These are phyloP conservation scores for Troides helena DNA, from an alignment of 2,888 invertebrate genomes.

Conservation along the genomic window DNA sequence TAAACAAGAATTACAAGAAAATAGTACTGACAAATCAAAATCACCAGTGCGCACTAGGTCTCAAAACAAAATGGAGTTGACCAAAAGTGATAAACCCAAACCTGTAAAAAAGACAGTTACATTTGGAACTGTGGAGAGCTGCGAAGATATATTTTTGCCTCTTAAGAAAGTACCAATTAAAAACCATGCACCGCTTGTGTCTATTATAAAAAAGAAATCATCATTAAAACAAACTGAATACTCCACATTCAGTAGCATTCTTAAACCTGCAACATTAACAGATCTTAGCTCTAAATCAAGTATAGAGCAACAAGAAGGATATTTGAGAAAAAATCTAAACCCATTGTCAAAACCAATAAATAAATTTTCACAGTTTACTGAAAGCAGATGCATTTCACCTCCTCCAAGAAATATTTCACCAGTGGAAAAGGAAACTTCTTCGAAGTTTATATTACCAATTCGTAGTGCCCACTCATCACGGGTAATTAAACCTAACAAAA, in stretches of 20 bases:
- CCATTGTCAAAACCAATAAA: constrained; percentile 72
- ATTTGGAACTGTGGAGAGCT: constrained; percentile 83
- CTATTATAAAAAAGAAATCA: constrained; percentile 83
- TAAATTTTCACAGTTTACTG: constrained; percentile 72
- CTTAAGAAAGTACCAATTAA: constrained; percentile 80
- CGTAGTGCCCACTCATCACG: constrained; percentile 92
- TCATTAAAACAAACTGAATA: constrained; percentile 78
- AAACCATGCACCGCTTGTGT: constrained; percentile 81
- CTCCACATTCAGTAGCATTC: constrained; percentile 80
- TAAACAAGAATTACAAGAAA: constrained; percentile 50
- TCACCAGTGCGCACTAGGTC: constrained; percentile 73
- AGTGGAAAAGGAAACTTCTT: constrained; percentile 58
- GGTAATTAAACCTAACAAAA: constrained; percentile 93
- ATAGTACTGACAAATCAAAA: constrained; percentile 54
- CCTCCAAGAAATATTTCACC: constrained; percentile 69
- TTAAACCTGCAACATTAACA: constrained; percentile 82
- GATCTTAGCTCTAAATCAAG: constrained; percentile 81
- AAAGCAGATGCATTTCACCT: constrained; percentile 70
- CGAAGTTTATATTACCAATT: constrained; percentile 88
- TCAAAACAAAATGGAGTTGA: constrained; percentile 76
- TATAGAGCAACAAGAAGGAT: constrained; percentile 73
- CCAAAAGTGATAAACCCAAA: constrained; percentile 68
- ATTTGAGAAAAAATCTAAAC: constrained; percentile 70
- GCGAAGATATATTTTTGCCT: constrained; percentile 80
- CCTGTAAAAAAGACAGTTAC: constrained; percentile 83